Percentiles rank a stretch among this genome's conserved stretches.
Conservation (phyloP, 1,140 invertebrate genomes). For the Drosophila subpulchrella region DNA sequence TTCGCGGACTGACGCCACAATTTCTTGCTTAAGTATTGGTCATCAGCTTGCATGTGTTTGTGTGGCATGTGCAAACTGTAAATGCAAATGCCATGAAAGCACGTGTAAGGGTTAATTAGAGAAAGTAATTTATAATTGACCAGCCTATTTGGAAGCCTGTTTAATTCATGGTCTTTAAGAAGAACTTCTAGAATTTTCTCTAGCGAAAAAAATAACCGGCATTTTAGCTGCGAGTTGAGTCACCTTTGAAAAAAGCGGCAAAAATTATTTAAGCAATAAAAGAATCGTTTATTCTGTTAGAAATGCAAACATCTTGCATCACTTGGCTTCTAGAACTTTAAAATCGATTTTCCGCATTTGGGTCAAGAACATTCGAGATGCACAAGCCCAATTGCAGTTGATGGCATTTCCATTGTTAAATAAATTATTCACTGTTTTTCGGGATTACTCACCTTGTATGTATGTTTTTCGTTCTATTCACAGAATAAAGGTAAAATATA, state of each 20-base stretch:
- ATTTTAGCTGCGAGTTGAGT: conserved; percentile 2
- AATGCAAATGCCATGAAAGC: conserved; percentile 12
- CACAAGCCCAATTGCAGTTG: not conserved
- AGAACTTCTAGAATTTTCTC: conserved; percentile 17
- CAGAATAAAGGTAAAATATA: conserved; percentile 59
- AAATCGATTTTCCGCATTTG: conserved; percentile 53
- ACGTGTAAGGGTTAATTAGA: conserved; percentile 3
- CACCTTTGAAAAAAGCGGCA: conserved; percentile 6
- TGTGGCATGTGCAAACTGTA: conserved; percentile 2
- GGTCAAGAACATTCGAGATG: conserved; percentile 57
- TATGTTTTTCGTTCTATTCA: conserved; percentile 46
- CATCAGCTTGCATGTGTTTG: not conserved
- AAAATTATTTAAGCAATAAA: not conserved
- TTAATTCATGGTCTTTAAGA: conserved; percentile 1
- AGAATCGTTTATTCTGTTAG: not conserved
- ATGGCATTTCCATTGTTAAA: not conserved
- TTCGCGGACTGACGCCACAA: conserved; percentile 3
- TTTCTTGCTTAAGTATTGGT: not conserved
- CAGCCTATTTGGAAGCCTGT: not conserved
- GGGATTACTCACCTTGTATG: conserved; percentile 27
- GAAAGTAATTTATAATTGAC: conserved; percentile 7
- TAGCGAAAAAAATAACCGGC: conserved; percentile 21
- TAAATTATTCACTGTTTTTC: not conserved
- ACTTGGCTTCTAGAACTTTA: conserved; percentile 37
- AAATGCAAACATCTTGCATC: not conserved